Base-by-base conservation (phyloP, 1,140 invertebrate species). In the Parasteatoda tepidariorum region DNA sequence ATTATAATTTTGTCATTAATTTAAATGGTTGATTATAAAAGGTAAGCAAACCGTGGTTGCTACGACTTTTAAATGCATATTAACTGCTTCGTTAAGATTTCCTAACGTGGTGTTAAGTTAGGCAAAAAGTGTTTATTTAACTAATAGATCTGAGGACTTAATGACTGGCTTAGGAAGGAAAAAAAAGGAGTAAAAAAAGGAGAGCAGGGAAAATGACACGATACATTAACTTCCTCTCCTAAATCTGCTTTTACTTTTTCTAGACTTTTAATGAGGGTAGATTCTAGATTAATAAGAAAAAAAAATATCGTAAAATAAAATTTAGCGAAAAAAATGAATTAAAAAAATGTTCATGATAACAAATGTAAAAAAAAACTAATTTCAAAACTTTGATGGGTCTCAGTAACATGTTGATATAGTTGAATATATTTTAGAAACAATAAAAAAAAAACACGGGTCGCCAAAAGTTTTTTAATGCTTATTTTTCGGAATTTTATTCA, bases 401-500 rank as follows among this genome's bases (percentile, higher is more conserved):
- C 57, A 48, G 48, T 48, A 82, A 82, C 67, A 54, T 82, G 78
- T 79, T 82, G 66, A 82, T 82, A 66, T 82, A 28, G 34, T 28
- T 62, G 26, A 70, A 82, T 54, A 48, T 59, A 38, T 79, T 79
- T 67, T 33, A 38, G 28, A 70, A 70, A 67, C 67, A 68, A 64
- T 64, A 66, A 76, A 75, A 75, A 38, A 38, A 38, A 30, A 5
- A 31, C 64, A 62, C 34, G 59, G 38, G 57, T 5, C 31, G 11
- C 5, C 31, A 78, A 26, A 28, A 31, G 33, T 82, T 68, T 61
- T 71, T 71, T 34, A 48, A 59, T 55, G 28, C 54, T 68, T 54
- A 68, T 82, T 82, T 70, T 71, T 82, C 28, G 22, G 26, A 62
- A 70, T 78, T 82, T 82, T 82, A 82, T 82, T 82, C 78, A 82